phyloP scores from a whole-genome alignment of 2,797 vertebrate species.

The Nannoperca australis region DNA sequence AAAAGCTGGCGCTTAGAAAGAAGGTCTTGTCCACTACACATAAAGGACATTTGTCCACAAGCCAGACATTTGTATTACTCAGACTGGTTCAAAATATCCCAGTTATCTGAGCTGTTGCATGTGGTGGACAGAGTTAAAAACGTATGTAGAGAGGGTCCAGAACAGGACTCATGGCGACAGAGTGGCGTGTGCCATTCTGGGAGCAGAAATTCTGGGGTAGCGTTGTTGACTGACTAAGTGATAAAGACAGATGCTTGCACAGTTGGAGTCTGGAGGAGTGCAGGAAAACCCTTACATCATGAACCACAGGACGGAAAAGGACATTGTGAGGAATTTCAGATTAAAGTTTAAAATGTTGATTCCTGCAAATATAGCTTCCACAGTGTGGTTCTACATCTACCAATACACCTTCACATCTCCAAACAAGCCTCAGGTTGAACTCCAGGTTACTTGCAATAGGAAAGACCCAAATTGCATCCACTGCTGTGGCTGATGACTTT shows the following conservation, averaged over 20 bases:
- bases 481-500: neutral
- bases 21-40: constrained; percentile 31
- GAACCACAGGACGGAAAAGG: neutral
- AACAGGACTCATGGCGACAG: constrained; percentile 75
- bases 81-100: constrained; percentile 79
- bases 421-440: neutral
- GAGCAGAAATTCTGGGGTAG: constrained; percentile 76
- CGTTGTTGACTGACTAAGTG: constrained; percentile 58
- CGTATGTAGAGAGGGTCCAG: constrained; percentile 64
- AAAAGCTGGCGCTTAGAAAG: neutral
- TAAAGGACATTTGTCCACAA: constrained; percentile 53
- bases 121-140: constrained; percentile 79
- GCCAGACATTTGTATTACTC: constrained; percentile 67
- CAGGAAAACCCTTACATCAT: constrained; percentile 10
- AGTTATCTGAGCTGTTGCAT: constrained; percentile 82
- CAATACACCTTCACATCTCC: neutral
- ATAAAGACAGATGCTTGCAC: constrained; percentile 60
- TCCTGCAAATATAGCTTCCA: neutral
- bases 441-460: neutral
- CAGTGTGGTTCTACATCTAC: neutral
- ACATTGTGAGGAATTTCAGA: neutral
- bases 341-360: neutral
- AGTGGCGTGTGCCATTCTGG: constrained; percentile 83
- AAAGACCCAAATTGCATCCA: neutral
- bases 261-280: constrained; percentile 31